A percentile compares a stretch with the other conserved stretches of the same genome.
These are phyloP conservation scores for Daboia siamensis DNA, from an alignment of 2,113 vertebrate species.

Conservation along the genomic window DNA sequence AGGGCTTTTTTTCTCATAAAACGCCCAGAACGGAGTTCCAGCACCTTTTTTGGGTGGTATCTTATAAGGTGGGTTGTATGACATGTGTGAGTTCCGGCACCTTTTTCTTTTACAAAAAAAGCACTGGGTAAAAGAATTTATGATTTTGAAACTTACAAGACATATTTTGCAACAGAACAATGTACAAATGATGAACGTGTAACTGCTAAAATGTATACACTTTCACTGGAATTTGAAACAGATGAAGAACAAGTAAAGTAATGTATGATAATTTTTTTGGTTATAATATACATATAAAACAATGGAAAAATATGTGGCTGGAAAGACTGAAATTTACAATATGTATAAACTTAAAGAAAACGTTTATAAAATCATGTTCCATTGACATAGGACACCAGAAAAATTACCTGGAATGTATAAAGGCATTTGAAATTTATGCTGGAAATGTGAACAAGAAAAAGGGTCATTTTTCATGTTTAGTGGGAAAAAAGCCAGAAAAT, in stretches of 20 bases:
- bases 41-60: no score
- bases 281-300: neutral
- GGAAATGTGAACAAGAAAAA: neutral
- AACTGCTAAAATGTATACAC: neutral
- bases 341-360: neutral
- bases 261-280: neutral
- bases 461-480: neutral
- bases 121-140: neutral
- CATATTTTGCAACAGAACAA: neutral
- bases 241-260: neutral
- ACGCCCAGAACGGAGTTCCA: no score
- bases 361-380: neutral
- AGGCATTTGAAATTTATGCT: neutral
- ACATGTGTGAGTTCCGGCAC: no score
- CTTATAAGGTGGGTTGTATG: no score
- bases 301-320: neutral
- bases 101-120: no score
- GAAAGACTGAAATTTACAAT: neutral
- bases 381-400: neutral
- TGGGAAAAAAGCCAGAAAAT: neutral
- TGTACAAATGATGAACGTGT: neutral
- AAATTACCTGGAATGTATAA: neutral
- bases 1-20: no score
- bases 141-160: neutral
- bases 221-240: neutral